Evolutionary conservation across 2,888 invertebrate genomes (phyloP).

Genomic region (Steinernema carpocapsae): DNA sequence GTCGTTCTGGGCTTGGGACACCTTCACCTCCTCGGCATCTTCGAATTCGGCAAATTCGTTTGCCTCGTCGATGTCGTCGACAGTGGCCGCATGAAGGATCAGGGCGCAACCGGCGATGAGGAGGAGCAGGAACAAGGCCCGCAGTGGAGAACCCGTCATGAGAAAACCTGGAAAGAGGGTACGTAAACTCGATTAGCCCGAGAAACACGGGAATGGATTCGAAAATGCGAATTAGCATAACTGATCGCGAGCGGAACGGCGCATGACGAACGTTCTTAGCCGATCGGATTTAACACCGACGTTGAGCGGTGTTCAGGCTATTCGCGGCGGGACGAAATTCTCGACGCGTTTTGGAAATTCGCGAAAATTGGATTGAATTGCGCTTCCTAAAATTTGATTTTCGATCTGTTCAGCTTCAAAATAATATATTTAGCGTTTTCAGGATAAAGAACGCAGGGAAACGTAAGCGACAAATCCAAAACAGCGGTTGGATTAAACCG

Average conservation of each 20-base stretch:
- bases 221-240: slow-evolving; percentile 12
- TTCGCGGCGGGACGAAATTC: background rate
- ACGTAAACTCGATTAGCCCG: background rate
- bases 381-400: background rate
- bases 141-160: slow-evolving; percentile 20
- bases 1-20: background rate
- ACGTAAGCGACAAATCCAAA: too few species aligned
- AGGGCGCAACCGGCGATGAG: slow-evolving; percentile 11
- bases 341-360: too few species aligned
- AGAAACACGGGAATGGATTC: background rate
- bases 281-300: background rate
- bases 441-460: too few species aligned
- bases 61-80: slow-evolving; percentile 12
- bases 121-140: slow-evolving; percentile 15
- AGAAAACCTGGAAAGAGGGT: background rate
- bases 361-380: background rate
- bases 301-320: background rate
- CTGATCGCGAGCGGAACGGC: background rate
- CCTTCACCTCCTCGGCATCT: slow-evolving; percentile 37
- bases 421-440: too few species aligned
- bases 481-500: too few species aligned
- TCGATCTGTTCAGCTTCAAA: too few species aligned
- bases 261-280: background rate
- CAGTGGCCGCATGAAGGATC: background rate
- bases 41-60: slow-evolving; percentile 41